Conservation (phyloP, 1,140 invertebrate genomes). For the Apolygus lucorum region DNA sequence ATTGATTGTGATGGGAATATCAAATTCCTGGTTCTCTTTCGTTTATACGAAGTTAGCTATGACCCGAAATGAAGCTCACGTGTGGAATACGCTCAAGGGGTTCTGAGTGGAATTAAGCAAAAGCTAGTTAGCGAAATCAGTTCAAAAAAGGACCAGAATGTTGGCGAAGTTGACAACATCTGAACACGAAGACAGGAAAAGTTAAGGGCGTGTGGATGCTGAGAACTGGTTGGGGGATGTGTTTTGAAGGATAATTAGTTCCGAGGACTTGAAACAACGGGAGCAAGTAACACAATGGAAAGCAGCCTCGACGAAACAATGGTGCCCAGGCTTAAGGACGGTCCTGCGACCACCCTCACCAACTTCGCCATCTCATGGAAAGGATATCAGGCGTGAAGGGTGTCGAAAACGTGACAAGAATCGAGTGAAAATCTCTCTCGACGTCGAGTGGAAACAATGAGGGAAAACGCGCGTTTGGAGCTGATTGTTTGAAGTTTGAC, state of each 20-base stretch:
- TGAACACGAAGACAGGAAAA: not conserved
- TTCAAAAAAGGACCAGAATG: not conserved
- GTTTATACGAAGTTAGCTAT: no score
- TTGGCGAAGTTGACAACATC: not conserved
- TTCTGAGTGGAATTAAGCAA: no score
- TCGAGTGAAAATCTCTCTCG: not conserved
- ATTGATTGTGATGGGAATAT: no score
- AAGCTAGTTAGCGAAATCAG: no score
- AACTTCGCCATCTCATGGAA: no score
- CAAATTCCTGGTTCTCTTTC: no score
- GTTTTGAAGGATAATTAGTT: not conserved
- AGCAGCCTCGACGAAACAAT: not conserved
- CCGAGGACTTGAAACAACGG: not conserved
- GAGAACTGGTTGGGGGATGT: not conserved
- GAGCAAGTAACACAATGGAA: not conserved
- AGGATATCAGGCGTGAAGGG: not conserved
- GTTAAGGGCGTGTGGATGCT: no score
- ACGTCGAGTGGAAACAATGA: no score
- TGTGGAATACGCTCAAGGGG: no score
- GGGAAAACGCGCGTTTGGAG: no score
- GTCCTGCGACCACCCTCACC: not conserved
- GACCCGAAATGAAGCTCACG: no score
- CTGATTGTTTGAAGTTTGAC: no score
- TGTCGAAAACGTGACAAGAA: not conserved
- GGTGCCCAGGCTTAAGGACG: not conserved